phyloP scores from a whole-genome alignment of 2,797 vertebrate genomes.

The Pipistrellus kuhlii region DNA sequence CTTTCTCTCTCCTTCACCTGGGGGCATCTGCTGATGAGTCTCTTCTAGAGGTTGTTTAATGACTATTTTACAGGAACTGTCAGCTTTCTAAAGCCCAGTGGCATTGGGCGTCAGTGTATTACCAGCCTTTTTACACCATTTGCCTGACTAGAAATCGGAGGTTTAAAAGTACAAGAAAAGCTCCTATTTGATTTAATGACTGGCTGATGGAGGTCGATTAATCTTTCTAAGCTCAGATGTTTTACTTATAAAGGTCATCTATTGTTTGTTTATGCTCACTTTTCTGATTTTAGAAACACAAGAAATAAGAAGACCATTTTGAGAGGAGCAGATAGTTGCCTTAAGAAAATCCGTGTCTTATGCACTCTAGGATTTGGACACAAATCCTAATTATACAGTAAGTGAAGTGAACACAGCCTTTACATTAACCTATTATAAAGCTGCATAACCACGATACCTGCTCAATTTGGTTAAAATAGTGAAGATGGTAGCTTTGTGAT shows the following conservation, averaged over 20 bases:
- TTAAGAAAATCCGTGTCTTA: conserved; percentile 56
- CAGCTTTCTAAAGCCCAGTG: conserved; percentile 90
- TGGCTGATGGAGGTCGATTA: conserved; percentile 85
- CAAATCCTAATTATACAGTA: conserved; percentile 70
- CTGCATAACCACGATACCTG: conserved; percentile 2
- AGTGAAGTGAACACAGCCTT: conserved; percentile 68
- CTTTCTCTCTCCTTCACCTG: conserved; percentile 91
- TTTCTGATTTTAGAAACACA: conserved; percentile 77
- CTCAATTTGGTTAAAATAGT: conserved; percentile 40
- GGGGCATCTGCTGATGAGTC: conserved; percentile 92
- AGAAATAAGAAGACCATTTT: conserved; percentile 76
- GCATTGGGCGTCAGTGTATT: conserved; percentile 88
- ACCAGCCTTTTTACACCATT: conserved; percentile 89
- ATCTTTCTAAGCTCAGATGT: conserved; percentile 86
- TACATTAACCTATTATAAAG: conserved; percentile 57
- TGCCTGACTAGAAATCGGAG: conserved; percentile 88
- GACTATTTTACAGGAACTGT: conserved; percentile 92
- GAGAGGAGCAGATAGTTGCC: conserved; percentile 73
- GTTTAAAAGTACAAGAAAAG: conserved; percentile 88
- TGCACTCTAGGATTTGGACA: conserved; percentile 61
- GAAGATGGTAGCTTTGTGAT: neutral
- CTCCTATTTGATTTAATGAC: conserved; percentile 89
- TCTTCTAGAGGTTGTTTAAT: conserved; percentile 92
- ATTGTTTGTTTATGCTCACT: conserved; percentile 86
- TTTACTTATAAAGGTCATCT: conserved; percentile 86